A percentile compares a stretch with the other conserved stretches of the same genome.
Evolutionary conservation across 2,113 vertebrate species (phyloP).

Genomic region (Fulica atra): DNA sequence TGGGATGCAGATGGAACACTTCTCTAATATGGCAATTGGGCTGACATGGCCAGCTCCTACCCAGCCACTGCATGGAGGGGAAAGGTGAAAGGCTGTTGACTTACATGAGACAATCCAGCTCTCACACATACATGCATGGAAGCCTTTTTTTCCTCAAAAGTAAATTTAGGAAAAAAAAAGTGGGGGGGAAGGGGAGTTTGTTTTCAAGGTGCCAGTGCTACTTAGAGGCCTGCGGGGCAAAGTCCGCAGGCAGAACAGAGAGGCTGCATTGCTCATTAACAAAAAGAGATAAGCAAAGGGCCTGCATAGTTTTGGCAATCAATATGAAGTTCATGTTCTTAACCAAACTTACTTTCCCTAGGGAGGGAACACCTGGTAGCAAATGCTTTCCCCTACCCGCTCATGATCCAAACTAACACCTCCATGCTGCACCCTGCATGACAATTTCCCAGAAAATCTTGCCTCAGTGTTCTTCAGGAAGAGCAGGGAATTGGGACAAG

Average conservation of each 20-base stretch:
- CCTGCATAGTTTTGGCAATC: conserved; percentile 34
- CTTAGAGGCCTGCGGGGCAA: not conserved
- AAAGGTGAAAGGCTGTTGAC: not conserved
- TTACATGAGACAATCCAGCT: not conserved
- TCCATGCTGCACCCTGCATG: not conserved
- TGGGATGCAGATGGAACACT: not conserved
- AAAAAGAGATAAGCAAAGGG: not conserved
- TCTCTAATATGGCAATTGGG: not conserved
- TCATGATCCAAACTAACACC: not conserved
- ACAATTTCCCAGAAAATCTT: not conserved
- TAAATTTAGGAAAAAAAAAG: not conserved
- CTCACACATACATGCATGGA: not conserved
- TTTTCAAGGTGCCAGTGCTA: conserved; percentile 18
- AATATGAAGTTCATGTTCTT: not conserved
- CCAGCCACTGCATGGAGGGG: not conserved
- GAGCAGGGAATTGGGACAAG: not conserved
- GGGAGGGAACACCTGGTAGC: not conserved
- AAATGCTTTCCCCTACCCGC: not conserved
- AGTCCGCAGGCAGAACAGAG: not conserved
- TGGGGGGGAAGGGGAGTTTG: not conserved
- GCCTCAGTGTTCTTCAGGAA: not conserved
- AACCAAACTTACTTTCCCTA: not conserved
- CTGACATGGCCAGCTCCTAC: not conserved
- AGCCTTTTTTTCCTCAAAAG: not conserved
- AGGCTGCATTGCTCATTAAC: conserved; percentile 6